Evolutionary conservation across 2,113 vertebrate genomes (phyloP), one percentile per base, ranked within the genome.

Genomic region (Paratilapia polleni): DNA sequence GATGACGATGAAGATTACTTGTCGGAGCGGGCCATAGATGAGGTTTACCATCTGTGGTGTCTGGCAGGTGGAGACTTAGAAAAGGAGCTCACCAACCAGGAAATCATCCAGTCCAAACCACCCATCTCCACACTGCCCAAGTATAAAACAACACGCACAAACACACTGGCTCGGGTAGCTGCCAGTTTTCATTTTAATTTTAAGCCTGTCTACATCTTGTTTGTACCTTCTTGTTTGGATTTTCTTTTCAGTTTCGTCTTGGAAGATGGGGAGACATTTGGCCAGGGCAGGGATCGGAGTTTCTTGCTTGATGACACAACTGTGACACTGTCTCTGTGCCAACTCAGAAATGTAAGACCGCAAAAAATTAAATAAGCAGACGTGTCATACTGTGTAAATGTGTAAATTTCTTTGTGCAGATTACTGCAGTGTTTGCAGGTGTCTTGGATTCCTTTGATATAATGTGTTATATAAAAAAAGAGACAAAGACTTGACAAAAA

Each of bases 11-110:
- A 89, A 36, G 97, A 98, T 93, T 98, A 97, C 91, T 92, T 99
- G 88, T 94, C 96, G 2, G 98, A 99, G 95, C 95, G 98, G 86
- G 97, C 97, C 87, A 96, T 99, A 87, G 96, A 99, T 87, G 98
- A 99, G 90, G 97, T 99, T 31, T 98, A 99, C 96, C 96, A 99
- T 93, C 96, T 99, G 85, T 99, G 98, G 98, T 99, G 98, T 94
- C 95, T 99, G 91, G 98, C 98, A 58, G 98, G 98, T 80, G 98
- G 98, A 88, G 98, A 99, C 94, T 94, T 99, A 90, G 98, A 99
- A 93, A 99, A 98, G 92, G 98, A 99, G 75, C 97, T 99, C 84
- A 96, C 97, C 90, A 99, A 98, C 93, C 98, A 99, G 91, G 98
- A 97, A 93, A 99, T 99, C 68, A 99, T 99, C 94, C 96, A 96